phyloP scores from a whole-genome alignment of 2,888 invertebrate genomes.

The Trichopoda pennipes region DNA sequence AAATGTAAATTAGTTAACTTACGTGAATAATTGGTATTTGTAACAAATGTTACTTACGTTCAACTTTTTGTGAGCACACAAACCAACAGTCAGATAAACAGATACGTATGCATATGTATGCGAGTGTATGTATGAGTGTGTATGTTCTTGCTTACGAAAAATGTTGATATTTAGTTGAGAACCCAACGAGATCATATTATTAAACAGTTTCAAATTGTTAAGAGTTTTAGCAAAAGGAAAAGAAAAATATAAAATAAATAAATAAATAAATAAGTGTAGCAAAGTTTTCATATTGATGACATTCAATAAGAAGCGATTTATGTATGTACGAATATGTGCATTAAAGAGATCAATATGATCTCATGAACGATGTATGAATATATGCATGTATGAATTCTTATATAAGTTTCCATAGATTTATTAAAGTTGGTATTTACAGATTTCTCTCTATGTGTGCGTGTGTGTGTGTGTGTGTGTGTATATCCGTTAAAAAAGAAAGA shows the following conservation, averaged over 20 bases:
- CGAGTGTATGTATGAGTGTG: too few species aligned
- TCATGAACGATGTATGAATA: neutral
- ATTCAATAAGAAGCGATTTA: slow-evolving; percentile 56
- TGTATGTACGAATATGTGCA: slow-evolving; percentile 39
- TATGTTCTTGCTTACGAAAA: neutral
- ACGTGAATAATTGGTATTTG: slow-evolving; percentile 61
- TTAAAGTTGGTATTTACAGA: slow-evolving; percentile 3
- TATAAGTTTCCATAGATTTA: neutral
- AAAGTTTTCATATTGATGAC: slow-evolving; percentile 59
- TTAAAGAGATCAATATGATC: slow-evolving; percentile 45
- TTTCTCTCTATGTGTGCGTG: slow-evolving; percentile 11
- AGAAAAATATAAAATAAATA: neutral
- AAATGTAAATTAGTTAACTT: slow-evolving; percentile 65
- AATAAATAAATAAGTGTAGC: slow-evolving; percentile 37
- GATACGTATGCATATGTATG: too few species aligned
- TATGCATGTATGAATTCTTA: slow-evolving; percentile 18
- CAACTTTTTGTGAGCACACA: slow-evolving; percentile 18
- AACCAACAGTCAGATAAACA: neutral
- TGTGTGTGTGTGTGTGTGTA: neutral
- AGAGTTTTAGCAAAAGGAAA: neutral
- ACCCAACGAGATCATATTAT: slow-evolving; percentile 19
- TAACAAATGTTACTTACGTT: slow-evolving; percentile 27
- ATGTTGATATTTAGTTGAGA: slow-evolving; percentile 17
- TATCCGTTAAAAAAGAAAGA: slow-evolving; percentile 37
- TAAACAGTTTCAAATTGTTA: slow-evolving; percentile 7